Base-by-base conservation (phyloP, 2,888 invertebrate species). In the Dasysyrphus albostriatus region DNA sequence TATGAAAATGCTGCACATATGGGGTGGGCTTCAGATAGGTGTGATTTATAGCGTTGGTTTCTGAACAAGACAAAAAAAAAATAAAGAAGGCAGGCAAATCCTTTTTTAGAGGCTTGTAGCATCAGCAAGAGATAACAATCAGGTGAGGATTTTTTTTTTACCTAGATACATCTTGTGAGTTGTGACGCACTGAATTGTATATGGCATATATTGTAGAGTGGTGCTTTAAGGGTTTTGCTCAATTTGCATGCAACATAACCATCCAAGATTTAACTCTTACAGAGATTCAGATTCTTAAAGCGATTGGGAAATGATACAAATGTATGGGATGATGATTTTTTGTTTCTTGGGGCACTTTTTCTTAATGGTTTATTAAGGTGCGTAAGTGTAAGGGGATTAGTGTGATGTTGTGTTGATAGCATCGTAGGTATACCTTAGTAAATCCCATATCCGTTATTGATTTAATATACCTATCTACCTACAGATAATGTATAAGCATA, bases 31-130 rank as follows among this genome's bases (percentile, higher is more conserved):
- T 74, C 8, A 74, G 82, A 82, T 87, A 79, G 87, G 83, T 87
- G 87, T 87, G 87, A 87, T 87, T 87, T 87, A 87, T 87, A 83
- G 83, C 87, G 75, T 67, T 87, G 78, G 78, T 74, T 82, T 69
- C 69, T 72, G 81, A 74, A 49, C 56, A 63, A 65, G 77, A 24
- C 16, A 58, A 44, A 47, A 37, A 54, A 51, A 47, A 32, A 44
- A 44, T 59, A 19, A 39, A 39, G 32, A 56, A 76, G 37, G 77
- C 34, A 74, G 69, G 63, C 39, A 79, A 87, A 83, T 78, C 83
- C 78, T 75, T 87, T 78, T 87, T 56, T 65, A 67, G 83, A 67
- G 79, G 78, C 72, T 83, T 82, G 77, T 78, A 74, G 70, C 83
- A 83, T 67, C 83, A 70, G 19, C 39, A 39, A 70, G 74, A 87